Base-by-base conservation (phyloP, 2,888 invertebrate species). In the Erebia ligea region DNA sequence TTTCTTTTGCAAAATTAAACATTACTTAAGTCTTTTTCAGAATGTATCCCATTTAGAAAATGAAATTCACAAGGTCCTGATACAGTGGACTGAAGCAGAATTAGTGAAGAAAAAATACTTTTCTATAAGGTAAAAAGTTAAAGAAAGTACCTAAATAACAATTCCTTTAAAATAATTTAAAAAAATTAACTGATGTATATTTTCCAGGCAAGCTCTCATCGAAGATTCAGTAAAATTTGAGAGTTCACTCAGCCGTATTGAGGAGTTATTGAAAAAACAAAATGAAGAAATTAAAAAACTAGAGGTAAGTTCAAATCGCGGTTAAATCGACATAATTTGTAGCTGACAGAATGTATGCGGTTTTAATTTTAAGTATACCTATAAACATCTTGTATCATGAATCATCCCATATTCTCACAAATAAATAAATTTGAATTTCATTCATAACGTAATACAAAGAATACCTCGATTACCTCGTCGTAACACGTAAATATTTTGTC, bases 21-120 rank as follows among this genome's bases (percentile, higher is more conserved):
- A 25, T 57, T 15, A 57, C 25, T 6, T 34, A 34, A n/a, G n/a
- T n/a, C n/a, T 19, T 40, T 78, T 86, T 50, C 82, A 96, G 96
- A 90, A 94, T 34, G 94, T 95, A 0, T 94, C 96, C 6, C 95
- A 95, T 77, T 86, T 97, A 76, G 97, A 97, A 86, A 97, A 97
- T 82, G 96, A 96, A 83, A 96, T 97, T 72, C 97, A 97, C 82
- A 95, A 96, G 73, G 95, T 97, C 0, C 95, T 96, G 68, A 96
- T 97, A 48, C 97, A 97, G 89, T 96, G 96, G 94, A 95, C 96
- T 81, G 97, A 97, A 86, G 97, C 97, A 0, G 95, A 96, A 78
- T 95, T 97, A 76, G 95, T 97, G 9, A 95, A 95, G 76, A 96
- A 96, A 82, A 97, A 97, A 83, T 97, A 97, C 81, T 89, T 94